These are phyloP conservation scores for Stichopus chloronotus DNA, from an alignment of 35 echinoderm and acorn worm species.

Conservation along the genomic window DNA sequence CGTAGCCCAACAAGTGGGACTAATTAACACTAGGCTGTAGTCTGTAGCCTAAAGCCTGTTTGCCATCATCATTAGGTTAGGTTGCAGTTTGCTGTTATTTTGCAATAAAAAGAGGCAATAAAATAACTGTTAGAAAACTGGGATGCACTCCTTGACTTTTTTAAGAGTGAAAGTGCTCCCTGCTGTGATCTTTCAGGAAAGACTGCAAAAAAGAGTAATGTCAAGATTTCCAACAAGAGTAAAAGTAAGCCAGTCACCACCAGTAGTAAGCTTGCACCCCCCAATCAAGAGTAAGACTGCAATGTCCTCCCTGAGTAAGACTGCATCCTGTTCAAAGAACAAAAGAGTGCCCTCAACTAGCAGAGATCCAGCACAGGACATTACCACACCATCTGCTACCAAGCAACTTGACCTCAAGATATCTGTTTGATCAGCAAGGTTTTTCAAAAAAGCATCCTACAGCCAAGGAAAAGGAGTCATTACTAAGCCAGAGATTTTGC, in stretches of 20 bases:
- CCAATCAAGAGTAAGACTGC: neutral
- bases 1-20: too few species aligned
- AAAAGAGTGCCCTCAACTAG: neutral
- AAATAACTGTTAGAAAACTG: neutral
- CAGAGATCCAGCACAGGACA: neutral
- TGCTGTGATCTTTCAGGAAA: neutral
- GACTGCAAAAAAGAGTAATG: neutral
- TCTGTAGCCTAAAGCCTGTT: too few species aligned
- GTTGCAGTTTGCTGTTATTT: too few species aligned
- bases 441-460: neutral
- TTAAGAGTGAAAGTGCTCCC: neutral
- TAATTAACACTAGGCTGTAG: too few species aligned
- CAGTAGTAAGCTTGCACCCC: neutral
- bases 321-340: neutral
- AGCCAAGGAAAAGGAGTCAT: neutral
- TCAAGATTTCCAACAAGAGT: neutral
- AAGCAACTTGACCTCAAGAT: neutral
- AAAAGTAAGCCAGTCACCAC: neutral
- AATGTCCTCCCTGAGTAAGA: neutral
- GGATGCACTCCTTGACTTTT: neutral
- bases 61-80: too few species aligned
- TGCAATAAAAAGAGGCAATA: too few species aligned
- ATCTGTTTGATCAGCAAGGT: neutral
- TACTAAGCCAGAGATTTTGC: conserved; percentile 25
- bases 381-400: neutral